Evolutionary conservation across 2,113 vertebrate genomes (phyloP), one percentile per base, ranked within the genome.

Genomic region (Acrocephalus arundinaceus): DNA sequence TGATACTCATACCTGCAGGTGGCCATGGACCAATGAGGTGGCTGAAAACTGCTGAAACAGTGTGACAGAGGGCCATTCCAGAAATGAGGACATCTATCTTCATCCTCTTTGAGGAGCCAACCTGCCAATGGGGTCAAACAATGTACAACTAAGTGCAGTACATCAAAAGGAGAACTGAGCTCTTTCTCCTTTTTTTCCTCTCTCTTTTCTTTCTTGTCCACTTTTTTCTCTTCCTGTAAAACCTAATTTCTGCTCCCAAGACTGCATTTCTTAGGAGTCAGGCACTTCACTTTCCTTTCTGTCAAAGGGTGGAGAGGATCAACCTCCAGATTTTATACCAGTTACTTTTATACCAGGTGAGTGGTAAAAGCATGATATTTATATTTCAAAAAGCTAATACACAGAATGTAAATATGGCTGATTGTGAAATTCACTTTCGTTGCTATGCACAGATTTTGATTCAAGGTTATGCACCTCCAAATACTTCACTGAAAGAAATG

Each of bases 381-480:
- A 31, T 70, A 7, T 74, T 90, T 74, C 27, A 7, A 30, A 87
- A 85, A 86, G n/a, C 11, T 68, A 81, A 23, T 35, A 75, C 46
- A 46, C 21, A 72, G 58, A 81, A 61, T 71, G 67, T 61, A 68
- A 89, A 77, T 46, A 67, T 6, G 65, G 37, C 9, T 58, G 46
- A 49, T 63, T 83, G 45, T 91, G 37, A 72, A 51, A 43, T 49
- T 72, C 4, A 21, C 7, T 52, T 67, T 39, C 57, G 24, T 51
- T 83, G 74, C 11, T 55, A 30, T 63, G 67, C 18, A n/a, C 45
- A 61, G 51, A 78, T 87, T 88, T 71, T 77, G 28, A 66, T 85
- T 73, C 76, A 95, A 96, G 70, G 78, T 95, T 87, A 90, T 12
- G 10, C n/a, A 87, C 57, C 39, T 85, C 65, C 23, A 54, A 66